phyloP scores from a whole-genome alignment of 2,113 vertebrate species.

The Fukomys damarensis region DNA sequence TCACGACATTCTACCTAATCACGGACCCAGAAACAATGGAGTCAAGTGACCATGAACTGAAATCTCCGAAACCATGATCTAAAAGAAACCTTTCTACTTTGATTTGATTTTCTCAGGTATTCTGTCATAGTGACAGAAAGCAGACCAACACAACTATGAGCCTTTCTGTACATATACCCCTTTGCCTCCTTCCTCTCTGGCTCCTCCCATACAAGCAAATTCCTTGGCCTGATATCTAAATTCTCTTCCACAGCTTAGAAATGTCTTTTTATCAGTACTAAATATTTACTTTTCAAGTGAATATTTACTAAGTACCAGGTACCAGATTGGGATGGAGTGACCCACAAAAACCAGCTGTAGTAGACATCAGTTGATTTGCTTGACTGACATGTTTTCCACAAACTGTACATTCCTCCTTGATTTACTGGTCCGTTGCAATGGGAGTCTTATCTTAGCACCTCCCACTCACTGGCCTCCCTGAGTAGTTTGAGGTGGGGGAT shows the following conservation, averaged over 20 bases:
- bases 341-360: background rate
- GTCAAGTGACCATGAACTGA: background rate
- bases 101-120: background rate
- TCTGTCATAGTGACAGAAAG: background rate
- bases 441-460: background rate
- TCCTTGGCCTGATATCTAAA: conserved; percentile 48
- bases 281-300: conserved; percentile 45
- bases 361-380: background rate
- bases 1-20: background rate
- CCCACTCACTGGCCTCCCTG: background rate
- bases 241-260: background rate
- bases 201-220: conserved; percentile 26
- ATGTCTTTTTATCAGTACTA: background rate
- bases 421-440: background rate
- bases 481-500: background rate
- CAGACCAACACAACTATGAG: background rate
- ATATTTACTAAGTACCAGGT: conserved; percentile 23
- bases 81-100: background rate
- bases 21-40: background rate
- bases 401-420: background rate
- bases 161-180: background rate
- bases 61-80: background rate
- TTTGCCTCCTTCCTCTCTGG: conserved; percentile 10
- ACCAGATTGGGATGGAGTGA: background rate
- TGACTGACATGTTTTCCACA: background rate